Evolutionary conservation across 1,140 invertebrate species (phyloP).

Genomic region (Zaprionus vittiger): DNA sequence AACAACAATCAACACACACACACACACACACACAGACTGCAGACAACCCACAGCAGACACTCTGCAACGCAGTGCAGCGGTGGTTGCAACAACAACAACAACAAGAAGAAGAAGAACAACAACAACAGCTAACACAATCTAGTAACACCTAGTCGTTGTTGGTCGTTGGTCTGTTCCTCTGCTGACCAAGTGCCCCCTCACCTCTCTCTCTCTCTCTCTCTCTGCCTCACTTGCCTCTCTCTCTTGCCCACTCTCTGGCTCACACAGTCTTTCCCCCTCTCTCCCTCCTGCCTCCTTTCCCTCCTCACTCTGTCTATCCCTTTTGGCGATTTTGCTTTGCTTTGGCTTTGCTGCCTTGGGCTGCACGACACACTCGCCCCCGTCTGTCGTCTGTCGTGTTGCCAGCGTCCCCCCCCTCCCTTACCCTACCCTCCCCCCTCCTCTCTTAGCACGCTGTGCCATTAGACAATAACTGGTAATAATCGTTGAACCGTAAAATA

Average conservation of each 20-base stretch:
- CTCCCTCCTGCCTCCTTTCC: too few species aligned
- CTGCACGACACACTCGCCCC: slow-evolving; percentile 25
- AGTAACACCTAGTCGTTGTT: slow-evolving; percentile 63
- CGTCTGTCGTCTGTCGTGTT: not conserved
- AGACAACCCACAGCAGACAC: slow-evolving; percentile 31
- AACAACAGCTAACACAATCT: slow-evolving; percentile 38
- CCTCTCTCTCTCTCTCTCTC: slow-evolving; percentile 5
- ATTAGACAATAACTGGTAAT: slow-evolving; percentile 83
- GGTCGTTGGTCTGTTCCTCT: slow-evolving; percentile 42
- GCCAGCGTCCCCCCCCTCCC: slow-evolving; percentile 15
- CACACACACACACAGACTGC: not conserved
- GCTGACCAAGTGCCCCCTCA: slow-evolving; percentile 15
- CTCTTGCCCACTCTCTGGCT: not conserved
- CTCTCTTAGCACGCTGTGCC: slow-evolving; percentile 33
- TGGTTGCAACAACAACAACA: slow-evolving; percentile 56
- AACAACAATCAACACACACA: slow-evolving; percentile 23
- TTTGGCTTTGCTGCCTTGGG: slow-evolving; percentile 58
- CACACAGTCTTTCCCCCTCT: not conserved
- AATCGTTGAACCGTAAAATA: slow-evolving; percentile 83
- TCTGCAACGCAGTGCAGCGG: slow-evolving; percentile 46
- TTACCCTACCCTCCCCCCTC: slow-evolving; percentile 10
- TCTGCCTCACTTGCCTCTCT: not conserved
- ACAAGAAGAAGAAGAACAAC: slow-evolving; percentile 24
- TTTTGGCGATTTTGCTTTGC: slow-evolving; percentile 62
- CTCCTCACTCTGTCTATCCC: slow-evolving; percentile 2